Evolutionary conservation across 2,113 vertebrate genomes (phyloP), one percentile per base, ranked within the genome.

Genomic region (Rhadina sibilatrix): DNA sequence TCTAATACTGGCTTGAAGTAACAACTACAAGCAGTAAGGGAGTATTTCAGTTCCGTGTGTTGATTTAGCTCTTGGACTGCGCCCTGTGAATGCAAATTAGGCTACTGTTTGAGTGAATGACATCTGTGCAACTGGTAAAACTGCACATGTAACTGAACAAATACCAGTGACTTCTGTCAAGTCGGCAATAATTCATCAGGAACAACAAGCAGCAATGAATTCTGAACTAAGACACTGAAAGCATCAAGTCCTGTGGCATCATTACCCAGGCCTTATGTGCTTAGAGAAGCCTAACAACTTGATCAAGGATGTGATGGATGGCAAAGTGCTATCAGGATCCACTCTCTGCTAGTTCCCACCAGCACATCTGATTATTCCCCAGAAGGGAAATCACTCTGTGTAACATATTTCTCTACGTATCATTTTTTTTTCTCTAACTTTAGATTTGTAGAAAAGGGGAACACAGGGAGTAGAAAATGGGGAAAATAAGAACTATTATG

Each of bases 11-110:
- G 40, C 53, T 79, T 64, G 61, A 33, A 87, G 52, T 57, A 87
- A 53, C 15, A 35, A 76, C 64, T 85, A 72, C 6, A 17, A 83
- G n/a, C 59, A 89, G 61, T 80, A 87, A 79, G 14, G 28, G 16
- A 70, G 14, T 28, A 76, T 69, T 94, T 93, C 49, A 79, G 27
- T 69, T 57, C 93, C 44, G 25, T 28, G 82, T 6, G 2, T 54
- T 76, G 53, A 82, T 76, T 87, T 79, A 84, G 15, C 63, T 74
- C 81, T 79, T 76, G 57, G 69, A 37, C n/a, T 69, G 18, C 28
- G n/a, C 40, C 76, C 57, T 49, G 17, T 69, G 61, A 94, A 92
- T 87, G 78, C n/a, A 94, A 95, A 97, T 84, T 27, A 69, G n/a
- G 31, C 40, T 68, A 17, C 64, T 65, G 22, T 28, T 66, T 25